phyloP scores from a whole-genome alignment of 2,797 vertebrate species.

The Urophycis tenuis region DNA sequence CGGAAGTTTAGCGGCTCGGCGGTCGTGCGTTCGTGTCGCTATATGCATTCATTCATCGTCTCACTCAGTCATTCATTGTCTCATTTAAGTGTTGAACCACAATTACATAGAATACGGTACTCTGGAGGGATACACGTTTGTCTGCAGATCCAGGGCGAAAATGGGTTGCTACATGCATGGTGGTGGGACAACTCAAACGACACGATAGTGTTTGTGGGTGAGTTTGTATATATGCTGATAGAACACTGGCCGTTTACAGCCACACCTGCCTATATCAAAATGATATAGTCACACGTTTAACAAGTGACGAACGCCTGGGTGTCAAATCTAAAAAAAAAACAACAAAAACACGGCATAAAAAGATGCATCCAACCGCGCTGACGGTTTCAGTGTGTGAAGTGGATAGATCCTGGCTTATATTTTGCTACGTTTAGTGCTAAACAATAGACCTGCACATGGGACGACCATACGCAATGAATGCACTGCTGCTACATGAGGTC shows the following conservation, averaged over 20 bases:
- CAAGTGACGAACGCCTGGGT: background rate
- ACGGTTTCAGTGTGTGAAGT: conserved; percentile 26
- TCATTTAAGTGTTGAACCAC: conserved; percentile 40
- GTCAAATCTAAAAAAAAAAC: background rate
- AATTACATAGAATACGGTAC: conserved; percentile 61
- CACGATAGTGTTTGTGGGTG: background rate
- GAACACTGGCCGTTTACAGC: background rate
- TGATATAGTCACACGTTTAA: background rate
- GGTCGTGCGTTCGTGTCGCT: background rate
- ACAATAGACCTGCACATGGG: conserved; percentile 33
- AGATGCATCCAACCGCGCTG: conserved; percentile 27
- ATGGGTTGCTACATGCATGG: conserved; percentile 52
- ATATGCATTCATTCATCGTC: conserved; percentile 31
- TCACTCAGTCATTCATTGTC: conserved; percentile 38
- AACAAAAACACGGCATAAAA: background rate
- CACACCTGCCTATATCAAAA: background rate
- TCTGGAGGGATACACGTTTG: conserved; percentile 32
- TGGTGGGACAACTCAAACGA: background rate
- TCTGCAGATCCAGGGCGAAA: conserved; percentile 9
- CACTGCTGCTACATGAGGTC: conserved; percentile 33
- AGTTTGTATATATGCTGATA: background rate
- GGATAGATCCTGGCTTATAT: conserved; percentile 45
- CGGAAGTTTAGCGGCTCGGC: background rate
- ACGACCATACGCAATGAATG: conserved; percentile 29
- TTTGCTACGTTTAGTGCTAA: conserved; percentile 61